Evolutionary conservation across 2,888 invertebrate species (phyloP).

Genomic region (Philereme transversata): DNA sequence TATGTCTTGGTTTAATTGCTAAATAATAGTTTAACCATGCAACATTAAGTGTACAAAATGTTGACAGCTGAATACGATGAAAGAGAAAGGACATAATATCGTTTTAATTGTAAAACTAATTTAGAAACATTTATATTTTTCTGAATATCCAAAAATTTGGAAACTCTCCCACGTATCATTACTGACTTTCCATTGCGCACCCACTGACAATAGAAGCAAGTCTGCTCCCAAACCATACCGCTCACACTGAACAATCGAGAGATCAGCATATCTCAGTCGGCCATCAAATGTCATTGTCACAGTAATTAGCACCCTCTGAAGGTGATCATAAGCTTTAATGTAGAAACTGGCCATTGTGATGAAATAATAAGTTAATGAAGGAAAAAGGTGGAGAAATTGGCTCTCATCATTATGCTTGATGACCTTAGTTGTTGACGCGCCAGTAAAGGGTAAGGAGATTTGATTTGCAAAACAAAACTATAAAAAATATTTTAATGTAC

Average conservation of each 20-base stretch:
- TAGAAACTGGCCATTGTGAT: slow-evolving; percentile 21
- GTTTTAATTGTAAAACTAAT: slow-evolving; percentile 11
- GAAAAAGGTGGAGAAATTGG: slow-evolving; percentile 6
- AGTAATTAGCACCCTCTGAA: slow-evolving; percentile 53
- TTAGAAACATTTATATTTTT: slow-evolving; percentile 11
- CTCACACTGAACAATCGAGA: slow-evolving; percentile 70
- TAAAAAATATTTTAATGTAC: not conserved
- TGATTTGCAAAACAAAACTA: slow-evolving; percentile 14
- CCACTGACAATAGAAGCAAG: slow-evolving; percentile 47
- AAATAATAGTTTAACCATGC: no score
- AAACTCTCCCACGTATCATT: slow-evolving; percentile 43
- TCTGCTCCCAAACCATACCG: slow-evolving; percentile 53
- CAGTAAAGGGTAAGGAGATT: slow-evolving; percentile 1
- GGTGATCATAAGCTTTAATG: slow-evolving; percentile 29
- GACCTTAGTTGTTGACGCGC: slow-evolving; percentile 5
- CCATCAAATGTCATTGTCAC: slow-evolving; percentile 70
- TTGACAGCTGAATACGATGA: not conserved
- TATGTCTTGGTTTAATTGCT: not conserved
- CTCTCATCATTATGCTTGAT: slow-evolving; percentile 10
- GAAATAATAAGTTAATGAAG: slow-evolving; percentile 6
- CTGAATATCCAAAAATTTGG: slow-evolving; percentile 22
- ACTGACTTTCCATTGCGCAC: slow-evolving; percentile 57
- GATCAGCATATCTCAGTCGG: slow-evolving; percentile 66
- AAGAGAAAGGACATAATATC: slow-evolving; percentile 14
- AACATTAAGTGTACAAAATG: slow-evolving; percentile 1